These are phyloP conservation scores for Lethrus apterus DNA, from an alignment of 1,140 invertebrate species.

Conservation along the genomic window DNA sequence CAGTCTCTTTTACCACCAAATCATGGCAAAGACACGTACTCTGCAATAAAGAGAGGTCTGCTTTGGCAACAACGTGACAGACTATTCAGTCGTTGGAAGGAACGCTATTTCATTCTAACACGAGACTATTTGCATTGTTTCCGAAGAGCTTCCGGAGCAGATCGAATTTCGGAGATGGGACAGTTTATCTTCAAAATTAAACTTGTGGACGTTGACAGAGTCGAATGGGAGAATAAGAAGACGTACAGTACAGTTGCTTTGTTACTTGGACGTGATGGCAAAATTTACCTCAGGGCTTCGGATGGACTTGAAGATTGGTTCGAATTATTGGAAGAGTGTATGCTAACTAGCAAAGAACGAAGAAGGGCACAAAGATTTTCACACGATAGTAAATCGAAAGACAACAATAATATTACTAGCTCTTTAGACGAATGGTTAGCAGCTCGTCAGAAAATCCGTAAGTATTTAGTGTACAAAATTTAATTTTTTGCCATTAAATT, in stretches of 20 bases:
- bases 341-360: constrained; percentile 52
- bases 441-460: constrained; percentile 40
- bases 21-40: constrained; percentile 32
- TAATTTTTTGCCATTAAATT: neutral
- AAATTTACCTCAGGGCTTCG: constrained; percentile 48
- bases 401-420: constrained; percentile 41
- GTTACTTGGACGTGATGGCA: constrained; percentile 45
- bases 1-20: constrained; percentile 43
- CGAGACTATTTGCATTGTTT: constrained; percentile 64
- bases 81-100: constrained; percentile 62
- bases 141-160: constrained; percentile 51
- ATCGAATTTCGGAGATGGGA: constrained; percentile 62
- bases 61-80: constrained; percentile 60
- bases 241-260: constrained; percentile 52
- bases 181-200: constrained; percentile 65
- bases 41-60: constrained; percentile 55
- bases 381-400: constrained; percentile 36
- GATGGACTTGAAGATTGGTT: constrained; percentile 55
- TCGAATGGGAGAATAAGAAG: constrained; percentile 57
- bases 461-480: constrained; percentile 20
- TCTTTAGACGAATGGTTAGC: constrained; percentile 46
- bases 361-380: constrained; percentile 48
- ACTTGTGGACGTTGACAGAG: constrained; percentile 56
- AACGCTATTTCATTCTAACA: constrained; percentile 61
- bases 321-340: constrained; percentile 54